These are phyloP conservation scores for Calephelis nemesis DNA, from an alignment of 1,140 invertebrate species.

Conservation along the genomic window DNA sequence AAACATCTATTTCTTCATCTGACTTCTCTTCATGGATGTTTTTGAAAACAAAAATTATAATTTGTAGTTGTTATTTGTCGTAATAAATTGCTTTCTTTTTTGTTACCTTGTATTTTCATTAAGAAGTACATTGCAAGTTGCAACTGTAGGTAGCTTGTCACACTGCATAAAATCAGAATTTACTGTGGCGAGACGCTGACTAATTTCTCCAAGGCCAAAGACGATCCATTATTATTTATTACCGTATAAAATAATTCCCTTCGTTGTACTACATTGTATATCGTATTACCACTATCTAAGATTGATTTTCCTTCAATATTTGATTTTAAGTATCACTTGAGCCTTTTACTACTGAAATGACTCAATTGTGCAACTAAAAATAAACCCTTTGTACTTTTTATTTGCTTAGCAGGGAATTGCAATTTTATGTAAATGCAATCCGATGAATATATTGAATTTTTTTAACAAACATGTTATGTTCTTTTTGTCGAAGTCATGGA, in stretches of 20 bases:
- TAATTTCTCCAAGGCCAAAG: constrained; percentile 72
- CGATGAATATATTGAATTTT: neutral
- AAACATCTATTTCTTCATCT: too few relatives aligned
- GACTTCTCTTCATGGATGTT: too few relatives aligned
- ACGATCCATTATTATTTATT: constrained; percentile 77
- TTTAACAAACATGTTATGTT: too few relatives aligned
- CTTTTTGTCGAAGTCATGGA: too few relatives aligned
- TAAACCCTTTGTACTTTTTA: constrained; percentile 46
- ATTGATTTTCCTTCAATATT: constrained; percentile 38
- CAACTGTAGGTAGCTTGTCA: constrained; percentile 24
- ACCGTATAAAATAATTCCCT: constrained; percentile 63
- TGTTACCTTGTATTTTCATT: neutral
- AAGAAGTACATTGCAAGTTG: constrained; percentile 1
- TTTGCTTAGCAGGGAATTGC: constrained; percentile 30
- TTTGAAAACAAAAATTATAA: too few relatives aligned
- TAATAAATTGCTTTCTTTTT: constrained; percentile 8
- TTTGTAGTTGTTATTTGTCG: neutral
- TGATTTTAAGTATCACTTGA: constrained; percentile 52
- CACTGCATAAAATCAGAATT: constrained; percentile 59
- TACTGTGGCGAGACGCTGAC: constrained; percentile 62
- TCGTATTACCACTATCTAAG: constrained; percentile 39
- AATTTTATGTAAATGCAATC: constrained; percentile 29
- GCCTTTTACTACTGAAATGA: constrained; percentile 64
- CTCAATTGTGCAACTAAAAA: constrained; percentile 62
- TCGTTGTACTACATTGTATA: constrained; percentile 32